Base-by-base conservation (phyloP, 2,797 vertebrate species). In the Etheostoma nigrum region DNA sequence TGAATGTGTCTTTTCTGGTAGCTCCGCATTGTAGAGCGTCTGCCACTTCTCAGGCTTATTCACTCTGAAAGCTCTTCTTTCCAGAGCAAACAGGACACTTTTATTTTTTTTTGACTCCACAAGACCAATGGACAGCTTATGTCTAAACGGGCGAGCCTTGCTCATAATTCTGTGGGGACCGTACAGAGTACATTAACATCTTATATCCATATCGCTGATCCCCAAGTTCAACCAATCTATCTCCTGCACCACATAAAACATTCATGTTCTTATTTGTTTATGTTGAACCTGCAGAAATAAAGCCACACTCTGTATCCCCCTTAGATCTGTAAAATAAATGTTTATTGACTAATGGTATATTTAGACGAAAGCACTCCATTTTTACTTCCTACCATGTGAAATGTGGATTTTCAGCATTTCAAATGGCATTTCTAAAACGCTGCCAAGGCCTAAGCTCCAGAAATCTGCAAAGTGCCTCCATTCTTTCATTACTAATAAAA, bases 401-500 rank as follows among this genome's bases (percentile, higher is more conserved):
- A 90, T 82, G 67, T 72, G 88, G 82, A 93, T 93, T 93, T 93
- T 90, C 79, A 78, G 76, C 68, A 74, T 91, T 90, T 88, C 77
- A 85, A 92, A 92, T 82, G 62, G 57, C 48, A 74, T 86, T 86
- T 88, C 77, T 78, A 71, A 89, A 89, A 64, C 68, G 71, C 70
- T 79, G 91, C 89, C 91, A 90, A 85, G 60, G 66, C 55, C 67
- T 79, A 78, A 86, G 86, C 85, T 87, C 65, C 83, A 89, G 79
- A 90, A 92, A 85, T 90, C 87, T 89, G 82, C 72, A 91, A 91
- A 92, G 89, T 92, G 86, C 82, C 81, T 92, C 77, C 77, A 91
- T 92, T 93, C 89, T 94, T 93, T 92, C 90, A 88, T 92, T 91
- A 86, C 90, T 92, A 93, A 91, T 93, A 93, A 91, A 93, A 91